Base-by-base conservation (phyloP, 2,797 vertebrate species). In the Psittacula derbiana region DNA sequence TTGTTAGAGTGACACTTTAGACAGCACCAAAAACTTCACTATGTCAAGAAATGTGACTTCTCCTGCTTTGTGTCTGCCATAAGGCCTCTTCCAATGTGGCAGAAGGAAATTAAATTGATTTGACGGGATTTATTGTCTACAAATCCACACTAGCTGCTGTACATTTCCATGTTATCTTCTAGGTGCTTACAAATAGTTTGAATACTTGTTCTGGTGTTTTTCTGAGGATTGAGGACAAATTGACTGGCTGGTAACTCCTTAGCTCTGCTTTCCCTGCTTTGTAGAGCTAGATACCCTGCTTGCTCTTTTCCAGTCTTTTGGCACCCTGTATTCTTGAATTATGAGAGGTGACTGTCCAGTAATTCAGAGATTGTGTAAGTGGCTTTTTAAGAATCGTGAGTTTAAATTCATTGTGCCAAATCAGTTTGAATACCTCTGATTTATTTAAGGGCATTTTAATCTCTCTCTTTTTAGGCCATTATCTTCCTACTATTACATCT, bases 81-180 rank as follows among this genome's bases (percentile, higher is more conserved):
- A 8, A 87, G 86, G 67, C 78, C 66, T 57, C 14, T 70, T 95
- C 44, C 88, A 60, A 28, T 78, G n/a, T 52, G 74, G 71, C 55
- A 76, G 80, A 82, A 85, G 78, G 70, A 95, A 89, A 95, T 92
- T 41, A 43, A 73, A 82, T 85, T 89, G 78, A 92, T 93, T 87
- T 92, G 88, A 78, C 38, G 40, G 67, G 71, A 89, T 96, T 95
- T 94, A 90, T 92, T 74, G 25, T 88, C 64, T 82, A 23, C 86
- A 91, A 85, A 93, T 94, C 86, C 78, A 65, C 92, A 73, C 44
- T 88, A 60, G 47, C 40, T 82, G 52, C 74, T 93, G 18, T 88
- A 84, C 16, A 74, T 87, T 94, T 95, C 80, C 64, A 28, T 88
- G 67, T 76, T 82, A 75, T 93, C 88, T 94, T 93, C 78, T 76